Percentiles rank a stretch among this genome's conserved stretches.
Evolutionary conservation across 1,140 invertebrate species (phyloP).

Genomic region (Mactra quadrangularis): DNA sequence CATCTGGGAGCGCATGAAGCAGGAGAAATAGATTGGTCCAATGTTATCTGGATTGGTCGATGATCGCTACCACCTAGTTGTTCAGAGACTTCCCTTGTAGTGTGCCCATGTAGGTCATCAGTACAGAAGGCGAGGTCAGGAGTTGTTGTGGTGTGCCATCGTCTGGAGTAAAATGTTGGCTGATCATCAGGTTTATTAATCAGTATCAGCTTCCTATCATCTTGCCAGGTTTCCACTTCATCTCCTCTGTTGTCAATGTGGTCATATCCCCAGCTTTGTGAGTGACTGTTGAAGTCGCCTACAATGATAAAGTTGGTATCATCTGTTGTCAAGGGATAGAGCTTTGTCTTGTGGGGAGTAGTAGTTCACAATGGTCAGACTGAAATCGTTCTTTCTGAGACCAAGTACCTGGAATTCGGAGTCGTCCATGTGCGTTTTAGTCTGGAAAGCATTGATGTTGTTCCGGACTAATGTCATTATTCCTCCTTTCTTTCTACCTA

Average conservation of each 20-base stretch:
- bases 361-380: constrained; percentile 33
- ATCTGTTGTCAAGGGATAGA: constrained; percentile 21
- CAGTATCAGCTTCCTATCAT: constrained; percentile 27
- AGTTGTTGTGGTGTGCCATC: constrained; percentile 58
- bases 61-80: constrained; percentile 52
- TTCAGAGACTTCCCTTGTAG: constrained; percentile 2
- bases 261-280: constrained; percentile 64
- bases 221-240: constrained; percentile 56
- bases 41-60: neutral
- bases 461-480: too few species aligned
- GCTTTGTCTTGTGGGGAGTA: constrained; percentile 37
- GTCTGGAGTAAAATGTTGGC: constrained; percentile 50
- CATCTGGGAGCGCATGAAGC: constrained; percentile 19
- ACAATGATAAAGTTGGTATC: constrained; percentile 45
- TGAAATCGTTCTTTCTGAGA: neutral
- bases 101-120: constrained; percentile 30
- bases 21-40: neutral
- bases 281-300: constrained; percentile 67
- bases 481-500: too few species aligned
- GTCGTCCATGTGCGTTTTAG: constrained; percentile 24
- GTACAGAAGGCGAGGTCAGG: constrained; percentile 57
- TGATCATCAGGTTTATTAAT: constrained; percentile 11
- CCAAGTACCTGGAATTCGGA: constrained; percentile 22
- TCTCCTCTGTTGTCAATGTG: constrained; percentile 48
- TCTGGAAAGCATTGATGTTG: neutral